phyloP scores from a whole-genome alignment of 2,888 invertebrate genomes.

The Liodrosophila aerea region DNA sequence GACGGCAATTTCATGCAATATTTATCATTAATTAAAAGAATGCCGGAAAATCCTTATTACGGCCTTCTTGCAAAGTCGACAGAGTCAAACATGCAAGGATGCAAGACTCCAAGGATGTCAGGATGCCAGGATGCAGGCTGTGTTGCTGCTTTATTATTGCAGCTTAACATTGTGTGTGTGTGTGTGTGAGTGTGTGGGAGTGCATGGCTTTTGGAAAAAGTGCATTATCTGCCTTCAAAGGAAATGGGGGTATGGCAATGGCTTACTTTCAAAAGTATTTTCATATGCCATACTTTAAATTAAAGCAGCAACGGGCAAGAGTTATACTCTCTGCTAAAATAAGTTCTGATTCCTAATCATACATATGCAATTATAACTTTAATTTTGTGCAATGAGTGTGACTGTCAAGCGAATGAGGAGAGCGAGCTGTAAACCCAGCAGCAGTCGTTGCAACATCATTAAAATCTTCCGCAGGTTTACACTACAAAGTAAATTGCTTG shows the following conservation, averaged over 20 bases:
- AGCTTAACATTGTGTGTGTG: constrained; percentile 58
- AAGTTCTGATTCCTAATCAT: not conserved
- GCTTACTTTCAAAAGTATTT: not conserved
- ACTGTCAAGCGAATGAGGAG: constrained; percentile 27
- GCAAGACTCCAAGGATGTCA: not conserved
- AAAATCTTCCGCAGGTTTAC: constrained; percentile 69
- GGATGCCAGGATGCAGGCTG: constrained; percentile 28
- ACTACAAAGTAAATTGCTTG: constrained; percentile 72
- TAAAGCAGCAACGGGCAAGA: not conserved
- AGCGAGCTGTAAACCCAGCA: constrained; percentile 2
- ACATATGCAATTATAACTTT: constrained; percentile 2
- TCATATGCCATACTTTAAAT: not conserved
- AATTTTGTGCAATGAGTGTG: constrained; percentile 3
- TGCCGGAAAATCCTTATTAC: constrained; percentile 41
- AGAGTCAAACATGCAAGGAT: constrained; percentile 37
- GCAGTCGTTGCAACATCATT: constrained; percentile 53
- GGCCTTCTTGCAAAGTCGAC: constrained; percentile 4
- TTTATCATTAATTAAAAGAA: constrained; percentile 71
- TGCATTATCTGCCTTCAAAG: constrained; percentile 35
- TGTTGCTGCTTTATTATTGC: constrained; percentile 50
- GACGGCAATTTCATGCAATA: constrained; percentile 38
- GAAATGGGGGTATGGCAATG: constrained; percentile 27
- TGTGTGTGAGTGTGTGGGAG: constrained; percentile 4
- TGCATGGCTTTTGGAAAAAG: constrained; percentile 21
- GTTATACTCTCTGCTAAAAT: not conserved